Evolutionary conservation across 1,140 invertebrate species (phyloP).

Genomic region (Drosophila melanica): DNA sequence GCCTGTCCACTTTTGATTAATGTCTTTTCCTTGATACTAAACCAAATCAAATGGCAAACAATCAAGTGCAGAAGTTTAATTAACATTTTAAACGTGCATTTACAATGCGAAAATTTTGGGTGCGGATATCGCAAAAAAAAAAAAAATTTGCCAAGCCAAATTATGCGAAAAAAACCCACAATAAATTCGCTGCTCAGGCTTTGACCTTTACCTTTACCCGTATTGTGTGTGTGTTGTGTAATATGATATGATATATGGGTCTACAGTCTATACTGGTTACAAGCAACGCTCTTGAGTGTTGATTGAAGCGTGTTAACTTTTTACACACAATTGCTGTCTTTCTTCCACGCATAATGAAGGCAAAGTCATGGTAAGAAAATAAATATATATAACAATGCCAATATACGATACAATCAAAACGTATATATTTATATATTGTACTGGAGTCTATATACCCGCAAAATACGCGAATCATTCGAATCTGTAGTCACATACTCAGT

Average conservation of each 20-base stretch:
- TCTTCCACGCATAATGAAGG: conserved; percentile 52
- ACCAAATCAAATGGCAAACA: conserved; percentile 31
- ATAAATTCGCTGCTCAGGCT: conserved; percentile 4
- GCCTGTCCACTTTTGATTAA: conserved; percentile 7
- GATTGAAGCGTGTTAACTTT: conserved; percentile 58
- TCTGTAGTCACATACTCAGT: conserved; percentile 34
- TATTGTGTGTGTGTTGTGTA: conserved; percentile 38
- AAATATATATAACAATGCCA: conserved; percentile 8
- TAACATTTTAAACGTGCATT: conserved; percentile 32
- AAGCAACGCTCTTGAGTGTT: conserved; percentile 32
- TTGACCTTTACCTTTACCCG: conserved; percentile 57
- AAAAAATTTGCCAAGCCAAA: conserved; percentile 9
- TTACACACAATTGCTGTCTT: conserved; percentile 22
- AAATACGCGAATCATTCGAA: conserved; percentile 24
- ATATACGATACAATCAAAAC: conserved; percentile 20
- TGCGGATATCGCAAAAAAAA: not conserved
- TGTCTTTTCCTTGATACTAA: conserved; percentile 12
- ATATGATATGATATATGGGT: conserved; percentile 42
- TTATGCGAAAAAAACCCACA: conserved; percentile 2
- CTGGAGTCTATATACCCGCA: conserved; percentile 16
- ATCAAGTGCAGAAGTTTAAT: conserved; percentile 48
- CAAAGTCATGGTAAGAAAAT: conserved; percentile 31
- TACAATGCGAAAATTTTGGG: conserved; percentile 16
- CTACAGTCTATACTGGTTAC: conserved; percentile 8
- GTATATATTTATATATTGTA: conserved; percentile 21